phyloP scores from a whole-genome alignment of 2,797 vertebrate genomes.

The Perodicticus potto region DNA sequence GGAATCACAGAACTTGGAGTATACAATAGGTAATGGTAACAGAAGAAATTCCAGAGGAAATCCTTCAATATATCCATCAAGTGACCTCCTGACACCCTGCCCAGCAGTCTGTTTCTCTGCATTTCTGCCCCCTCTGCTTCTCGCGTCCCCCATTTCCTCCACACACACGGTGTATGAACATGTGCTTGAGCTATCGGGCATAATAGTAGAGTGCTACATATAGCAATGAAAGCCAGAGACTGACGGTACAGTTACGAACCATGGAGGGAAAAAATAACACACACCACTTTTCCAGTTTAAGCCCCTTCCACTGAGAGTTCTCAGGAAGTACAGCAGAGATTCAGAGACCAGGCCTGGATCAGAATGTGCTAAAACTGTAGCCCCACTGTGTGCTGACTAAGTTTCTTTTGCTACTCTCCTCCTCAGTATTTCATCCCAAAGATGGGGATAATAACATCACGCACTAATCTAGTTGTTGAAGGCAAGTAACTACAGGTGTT shows the following conservation, averaged over 20 bases:
- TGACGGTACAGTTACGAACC: neutral
- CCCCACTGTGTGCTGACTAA: neutral
- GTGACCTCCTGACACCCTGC: neutral
- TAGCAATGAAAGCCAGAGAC: rapidly evolving
- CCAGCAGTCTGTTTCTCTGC: neutral
- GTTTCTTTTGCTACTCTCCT: neutral
- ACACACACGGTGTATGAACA: neutral
- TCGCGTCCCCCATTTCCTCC: rapidly evolving
- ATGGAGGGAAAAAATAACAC: neutral
- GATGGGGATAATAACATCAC: neutral
- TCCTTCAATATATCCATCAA: neutral
- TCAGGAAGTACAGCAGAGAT: neutral
- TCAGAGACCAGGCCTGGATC: neutral
- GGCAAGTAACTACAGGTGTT: neutral
- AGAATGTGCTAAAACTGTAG: neutral
- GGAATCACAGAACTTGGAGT: neutral
- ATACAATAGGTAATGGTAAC: rapidly evolving
- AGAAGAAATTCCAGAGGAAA: neutral
- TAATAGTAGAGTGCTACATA: neutral
- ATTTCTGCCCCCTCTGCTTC: neutral
- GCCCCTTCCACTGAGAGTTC: neutral
- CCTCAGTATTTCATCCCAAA: neutral
- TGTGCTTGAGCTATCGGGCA: neutral
- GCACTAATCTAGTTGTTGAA: neutral
- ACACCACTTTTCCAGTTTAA: neutral